A percentile compares a stretch with the other conserved stretches of the same genome.
phyloP scores from a whole-genome alignment of 2,888 invertebrate species.

The Apeira syringaria region DNA sequence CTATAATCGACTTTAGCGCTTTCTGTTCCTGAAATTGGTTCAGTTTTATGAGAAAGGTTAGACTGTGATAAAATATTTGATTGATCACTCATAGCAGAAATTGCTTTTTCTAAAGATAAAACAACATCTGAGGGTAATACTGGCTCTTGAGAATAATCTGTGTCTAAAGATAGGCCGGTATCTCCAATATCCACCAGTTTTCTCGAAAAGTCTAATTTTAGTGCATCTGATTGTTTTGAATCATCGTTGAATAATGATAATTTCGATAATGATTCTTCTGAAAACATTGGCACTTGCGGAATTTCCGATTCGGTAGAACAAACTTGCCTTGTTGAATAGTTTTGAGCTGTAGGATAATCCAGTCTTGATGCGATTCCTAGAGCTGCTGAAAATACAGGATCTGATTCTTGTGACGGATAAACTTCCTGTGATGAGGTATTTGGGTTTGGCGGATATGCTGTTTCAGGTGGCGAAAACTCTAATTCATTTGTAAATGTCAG shows the following conservation, averaged over 20 bases:
- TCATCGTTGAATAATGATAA: not conserved
- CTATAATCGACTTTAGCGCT: not conserved
- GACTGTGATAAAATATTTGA: not conserved
- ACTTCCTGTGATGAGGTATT: not conserved
- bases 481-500: conserved; percentile 1
- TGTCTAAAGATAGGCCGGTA: not conserved
- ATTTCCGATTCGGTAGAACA: not conserved
- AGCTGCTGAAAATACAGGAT: not conserved
- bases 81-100: conserved; percentile 1
- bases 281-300: not conserved
- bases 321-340: not conserved
- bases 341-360: no score
- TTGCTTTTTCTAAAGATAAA: conserved; percentile 5
- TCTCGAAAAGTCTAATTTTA: not conserved
- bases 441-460: not conserved
- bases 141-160: not conserved
- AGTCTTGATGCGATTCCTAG: not conserved
- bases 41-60: not conserved
- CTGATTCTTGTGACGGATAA: not conserved
- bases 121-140: not conserved
- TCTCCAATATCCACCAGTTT: not conserved
- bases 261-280: not conserved
- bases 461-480: not conserved
- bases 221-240: not conserved
- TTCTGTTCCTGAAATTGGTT: not conserved